A percentile compares a stretch with the other conserved stretches of the same genome.
Evolutionary conservation across 1,140 invertebrate species (phyloP).

Genomic region (Philotrypesis tridentata): DNA sequence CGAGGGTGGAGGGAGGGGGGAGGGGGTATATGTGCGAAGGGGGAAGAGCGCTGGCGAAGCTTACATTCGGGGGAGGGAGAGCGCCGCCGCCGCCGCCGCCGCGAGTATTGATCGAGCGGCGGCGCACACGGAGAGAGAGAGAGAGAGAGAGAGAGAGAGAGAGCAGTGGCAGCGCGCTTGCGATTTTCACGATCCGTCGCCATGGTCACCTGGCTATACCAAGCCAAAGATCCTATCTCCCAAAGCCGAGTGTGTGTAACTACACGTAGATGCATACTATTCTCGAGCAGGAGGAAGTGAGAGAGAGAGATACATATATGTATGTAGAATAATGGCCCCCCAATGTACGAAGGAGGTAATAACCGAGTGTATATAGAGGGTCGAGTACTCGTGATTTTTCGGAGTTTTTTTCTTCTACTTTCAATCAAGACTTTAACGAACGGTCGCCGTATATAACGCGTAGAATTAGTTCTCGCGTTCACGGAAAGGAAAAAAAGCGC

Average conservation of each 20-base stretch:
- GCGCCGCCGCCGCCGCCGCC: conserved; percentile 48
- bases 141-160: no score
- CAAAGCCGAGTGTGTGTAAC: neutral
- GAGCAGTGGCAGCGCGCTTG: conserved; percentile 40
- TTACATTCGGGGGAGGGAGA: conserved; percentile 13
- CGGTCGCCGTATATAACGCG: no score
- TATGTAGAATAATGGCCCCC: no score
- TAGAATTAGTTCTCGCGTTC: no score
- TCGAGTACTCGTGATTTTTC: no score
- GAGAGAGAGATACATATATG: neutral
- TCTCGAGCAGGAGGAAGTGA: no score
- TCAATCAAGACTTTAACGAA: no score
- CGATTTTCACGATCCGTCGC: conserved; percentile 74
- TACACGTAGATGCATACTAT: neutral
- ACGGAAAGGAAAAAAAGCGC: no score
- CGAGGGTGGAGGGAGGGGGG: neutral
- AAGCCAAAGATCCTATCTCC: conserved; percentile 42
- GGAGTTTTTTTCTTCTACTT: no score
- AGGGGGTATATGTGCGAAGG: neutral
- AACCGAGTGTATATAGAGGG: no score
- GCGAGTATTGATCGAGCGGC: conserved; percentile 71
- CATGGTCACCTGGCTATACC: conserved; percentile 72
- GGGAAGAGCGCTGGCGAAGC: conserved; percentile 34
- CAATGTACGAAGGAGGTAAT: no score
- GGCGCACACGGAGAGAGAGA: no score